phyloP scores from a whole-genome alignment of 2,797 vertebrate genomes.

The Cephalopachus bancanus region DNA sequence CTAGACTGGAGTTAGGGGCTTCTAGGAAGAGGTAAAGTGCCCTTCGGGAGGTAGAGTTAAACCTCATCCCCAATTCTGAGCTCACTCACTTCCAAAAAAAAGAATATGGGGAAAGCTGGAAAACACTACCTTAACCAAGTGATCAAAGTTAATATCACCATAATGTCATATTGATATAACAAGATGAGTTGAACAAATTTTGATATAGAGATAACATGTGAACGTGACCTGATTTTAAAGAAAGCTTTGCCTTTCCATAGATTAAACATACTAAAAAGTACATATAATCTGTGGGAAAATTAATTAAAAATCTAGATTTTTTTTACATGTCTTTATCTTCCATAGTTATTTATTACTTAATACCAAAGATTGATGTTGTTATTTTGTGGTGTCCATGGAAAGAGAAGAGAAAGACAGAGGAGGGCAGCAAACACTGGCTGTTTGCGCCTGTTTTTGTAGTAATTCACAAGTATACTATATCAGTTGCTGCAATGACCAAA shows the following conservation, averaged over 20 bases:
- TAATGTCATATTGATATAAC: neutral
- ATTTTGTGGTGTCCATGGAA: neutral
- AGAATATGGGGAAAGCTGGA: neutral
- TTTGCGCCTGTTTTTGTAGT: slow-evolving; percentile 28
- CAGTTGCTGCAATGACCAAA: neutral
- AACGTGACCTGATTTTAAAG: slow-evolving; percentile 20
- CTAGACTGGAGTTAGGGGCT: neutral
- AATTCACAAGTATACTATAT: neutral
- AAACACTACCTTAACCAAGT: neutral
- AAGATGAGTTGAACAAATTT: neutral
- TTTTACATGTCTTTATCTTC: neutral
- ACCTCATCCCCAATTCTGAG: neutral
- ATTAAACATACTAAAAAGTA: slow-evolving; percentile 26
- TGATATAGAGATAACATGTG: neutral
- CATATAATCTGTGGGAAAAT: slow-evolving; percentile 46
- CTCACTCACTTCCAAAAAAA: slow-evolving; percentile 51
- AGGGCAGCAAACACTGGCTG: neutral
- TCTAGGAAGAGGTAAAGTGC: neutral
- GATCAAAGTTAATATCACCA: neutral
- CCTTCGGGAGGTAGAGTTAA: neutral
- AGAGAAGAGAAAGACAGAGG: neutral
- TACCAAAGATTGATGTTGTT: neutral
- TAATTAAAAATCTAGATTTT: slow-evolving; percentile 58
- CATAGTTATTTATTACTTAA: neutral
- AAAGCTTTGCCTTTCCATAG: slow-evolving; percentile 59